These are phyloP conservation scores for Chiridota heheva DNA, from an alignment of 35 echinoderm and acorn worm species.

Conservation along the genomic window DNA sequence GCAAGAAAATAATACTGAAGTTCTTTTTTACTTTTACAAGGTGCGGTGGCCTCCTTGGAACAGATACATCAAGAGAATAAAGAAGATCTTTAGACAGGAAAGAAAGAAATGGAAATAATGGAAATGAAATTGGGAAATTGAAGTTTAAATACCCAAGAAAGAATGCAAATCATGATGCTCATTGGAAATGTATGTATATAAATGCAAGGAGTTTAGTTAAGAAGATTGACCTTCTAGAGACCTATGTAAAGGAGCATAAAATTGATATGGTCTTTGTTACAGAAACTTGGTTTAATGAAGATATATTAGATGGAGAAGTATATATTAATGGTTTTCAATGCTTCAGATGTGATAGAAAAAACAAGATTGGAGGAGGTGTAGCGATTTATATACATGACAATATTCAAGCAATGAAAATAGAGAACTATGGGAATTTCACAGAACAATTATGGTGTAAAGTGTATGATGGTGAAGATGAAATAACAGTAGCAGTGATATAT, in stretches of 20 bases:
- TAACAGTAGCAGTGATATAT: constrained; percentile 27
- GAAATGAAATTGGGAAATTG: too few relatives aligned
- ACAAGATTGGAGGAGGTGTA: constrained; percentile 25
- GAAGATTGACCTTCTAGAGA: constrained; percentile 9
- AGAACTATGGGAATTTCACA: neutral
- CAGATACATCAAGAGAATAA: too few relatives aligned
- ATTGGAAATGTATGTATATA: constrained; percentile 24
- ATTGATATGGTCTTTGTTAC: constrained; percentile 29
- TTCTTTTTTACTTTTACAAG: too few relatives aligned
- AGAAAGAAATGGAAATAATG: too few relatives aligned
- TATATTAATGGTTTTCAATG: neutral
- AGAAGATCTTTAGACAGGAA: too few relatives aligned
- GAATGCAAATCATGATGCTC: too few relatives aligned
- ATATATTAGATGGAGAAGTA: constrained; percentile 21
- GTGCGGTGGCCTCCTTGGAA: too few relatives aligned
- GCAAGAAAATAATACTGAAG: too few relatives aligned
- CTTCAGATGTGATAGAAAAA: constrained; percentile 14
- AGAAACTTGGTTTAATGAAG: constrained; percentile 25
- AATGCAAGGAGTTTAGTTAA: constrained; percentile 4
- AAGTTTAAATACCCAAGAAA: too few relatives aligned
- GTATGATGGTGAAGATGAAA: neutral
- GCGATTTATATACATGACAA: constrained; percentile 23
- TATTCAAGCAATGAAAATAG: neutral
- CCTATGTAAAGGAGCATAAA: neutral
- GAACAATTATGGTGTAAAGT: constrained; percentile 23